phyloP scores from a whole-genome alignment of 2,888 invertebrate genomes.

The Melanargia galathea region DNA sequence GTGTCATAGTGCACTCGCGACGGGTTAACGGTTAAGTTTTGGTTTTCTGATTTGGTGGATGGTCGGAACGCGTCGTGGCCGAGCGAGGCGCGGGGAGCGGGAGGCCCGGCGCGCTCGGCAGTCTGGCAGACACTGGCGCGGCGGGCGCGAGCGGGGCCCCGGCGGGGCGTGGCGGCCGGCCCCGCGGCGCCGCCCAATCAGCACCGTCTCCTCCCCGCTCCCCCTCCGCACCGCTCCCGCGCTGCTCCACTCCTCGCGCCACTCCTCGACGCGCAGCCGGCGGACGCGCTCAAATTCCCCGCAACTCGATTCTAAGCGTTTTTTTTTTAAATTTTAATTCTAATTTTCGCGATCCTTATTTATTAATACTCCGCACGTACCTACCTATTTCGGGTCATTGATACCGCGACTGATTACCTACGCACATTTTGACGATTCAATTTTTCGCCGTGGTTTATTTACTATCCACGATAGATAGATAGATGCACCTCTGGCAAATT shows the following conservation, averaged over 20 bases:
- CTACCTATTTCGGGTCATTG: conserved; percentile 6
- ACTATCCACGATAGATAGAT: neutral
- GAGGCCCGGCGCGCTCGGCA: conserved; percentile 82
- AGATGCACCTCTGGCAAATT: neutral
- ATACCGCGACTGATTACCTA: neutral
- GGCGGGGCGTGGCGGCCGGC: conserved; percentile 56
- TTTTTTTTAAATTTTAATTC: conserved; percentile 23
- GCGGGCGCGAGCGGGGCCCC: conserved; percentile 56
- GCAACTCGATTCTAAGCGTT: conserved; percentile 44
- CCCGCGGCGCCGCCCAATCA: conserved; percentile 54
- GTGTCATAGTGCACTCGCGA: conserved; percentile 82
- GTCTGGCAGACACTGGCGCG: conserved; percentile 81
- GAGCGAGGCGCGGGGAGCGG: conserved; percentile 81
- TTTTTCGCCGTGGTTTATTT: neutral
- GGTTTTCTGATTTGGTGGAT: conserved; percentile 52
- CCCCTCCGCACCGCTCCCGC: conserved; percentile 42
- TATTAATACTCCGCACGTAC: neutral
- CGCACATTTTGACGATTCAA: neutral
- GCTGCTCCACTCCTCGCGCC: conserved; percentile 50
- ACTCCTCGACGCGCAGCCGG: conserved; percentile 54
- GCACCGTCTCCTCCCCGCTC: conserved; percentile 48
- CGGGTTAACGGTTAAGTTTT: conserved; percentile 52
- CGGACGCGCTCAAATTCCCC: conserved; percentile 41
- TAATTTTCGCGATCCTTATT: conserved; percentile 8
- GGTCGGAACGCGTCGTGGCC: conserved; percentile 75